These are phyloP conservation scores for Hypotaenidia philippensis DNA, from an alignment of 2,797 vertebrate species.

Conservation along the genomic window DNA sequence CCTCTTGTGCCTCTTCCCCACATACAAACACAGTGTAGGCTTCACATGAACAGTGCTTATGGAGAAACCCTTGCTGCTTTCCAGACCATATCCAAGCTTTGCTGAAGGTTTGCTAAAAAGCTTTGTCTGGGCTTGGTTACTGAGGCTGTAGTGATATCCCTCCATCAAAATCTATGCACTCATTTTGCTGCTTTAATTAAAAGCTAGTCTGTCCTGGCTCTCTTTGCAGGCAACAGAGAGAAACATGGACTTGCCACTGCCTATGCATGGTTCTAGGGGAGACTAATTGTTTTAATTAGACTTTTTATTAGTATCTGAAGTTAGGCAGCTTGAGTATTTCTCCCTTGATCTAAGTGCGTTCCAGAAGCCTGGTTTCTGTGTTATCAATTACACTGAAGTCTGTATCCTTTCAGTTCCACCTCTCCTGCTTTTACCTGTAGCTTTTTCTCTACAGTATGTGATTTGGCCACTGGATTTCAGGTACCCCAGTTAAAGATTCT, in stretches of 20 bases:
- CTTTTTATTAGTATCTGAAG: constrained; percentile 8
- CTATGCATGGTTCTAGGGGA: background rate
- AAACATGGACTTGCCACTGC: background rate
- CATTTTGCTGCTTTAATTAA: background rate
- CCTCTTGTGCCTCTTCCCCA: background rate
- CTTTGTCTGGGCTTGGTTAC: background rate
- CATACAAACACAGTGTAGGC: background rate
- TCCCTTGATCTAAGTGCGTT: background rate
- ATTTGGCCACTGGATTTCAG: background rate
- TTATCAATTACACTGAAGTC: background rate
- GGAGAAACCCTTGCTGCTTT: background rate
- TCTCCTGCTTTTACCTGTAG: background rate
- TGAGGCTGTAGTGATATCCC: background rate
- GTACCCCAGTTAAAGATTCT: background rate
- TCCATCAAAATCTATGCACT: background rate
- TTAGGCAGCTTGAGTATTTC: background rate
- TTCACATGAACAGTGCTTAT: background rate
- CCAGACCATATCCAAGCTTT: background rate
- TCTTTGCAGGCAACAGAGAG: background rate
- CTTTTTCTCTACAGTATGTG: background rate
- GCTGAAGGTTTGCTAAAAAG: background rate
- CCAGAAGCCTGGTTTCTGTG: background rate
- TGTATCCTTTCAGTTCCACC: background rate
- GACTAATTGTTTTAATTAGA: constrained; percentile 40
- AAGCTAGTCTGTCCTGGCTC: background rate